phyloP scores from a whole-genome alignment of 2,888 invertebrate genomes.

The Strigamia maritima region DNA sequence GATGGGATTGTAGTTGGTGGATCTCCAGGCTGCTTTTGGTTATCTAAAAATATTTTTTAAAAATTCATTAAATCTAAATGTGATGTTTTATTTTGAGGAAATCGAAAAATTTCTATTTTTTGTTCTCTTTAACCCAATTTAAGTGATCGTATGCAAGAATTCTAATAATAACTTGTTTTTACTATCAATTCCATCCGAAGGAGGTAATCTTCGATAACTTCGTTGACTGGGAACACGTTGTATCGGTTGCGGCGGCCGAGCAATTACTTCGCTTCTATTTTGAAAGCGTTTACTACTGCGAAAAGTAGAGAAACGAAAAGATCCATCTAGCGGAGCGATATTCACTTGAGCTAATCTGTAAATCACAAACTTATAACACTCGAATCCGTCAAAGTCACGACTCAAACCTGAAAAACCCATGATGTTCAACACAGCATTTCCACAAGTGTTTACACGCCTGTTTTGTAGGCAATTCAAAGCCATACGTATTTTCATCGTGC shows the following conservation, averaged over 20 bases:
- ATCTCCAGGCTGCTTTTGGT: background rate
- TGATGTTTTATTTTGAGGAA: too few species aligned
- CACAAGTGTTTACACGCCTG: constrained; percentile 90
- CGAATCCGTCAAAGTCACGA: background rate
- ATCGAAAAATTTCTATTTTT: too few species aligned
- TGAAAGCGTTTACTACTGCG: constrained; percentile 64
- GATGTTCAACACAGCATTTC: constrained; percentile 92
- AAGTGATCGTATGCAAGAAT: too few species aligned
- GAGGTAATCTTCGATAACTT: constrained; percentile 66
- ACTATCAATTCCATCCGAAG: constrained; percentile 59
- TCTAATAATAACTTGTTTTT: too few species aligned
- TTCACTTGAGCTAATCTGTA: constrained; percentile 80
- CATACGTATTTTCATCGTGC: constrained; percentile 94
- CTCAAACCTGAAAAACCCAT: constrained; percentile 61
- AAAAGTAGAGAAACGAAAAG: constrained; percentile 73
- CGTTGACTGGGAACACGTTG: constrained; percentile 74
- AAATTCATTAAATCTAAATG: too few species aligned
- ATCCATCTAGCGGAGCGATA: constrained; percentile 62
- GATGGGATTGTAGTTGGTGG: background rate
- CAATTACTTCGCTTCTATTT: background rate
- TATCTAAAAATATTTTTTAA: too few species aligned
- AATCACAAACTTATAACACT: constrained; percentile 55
- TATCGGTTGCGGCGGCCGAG: constrained; percentile 67
- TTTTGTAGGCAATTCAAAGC: constrained; percentile 88
- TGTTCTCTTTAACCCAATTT: too few species aligned